Evolutionary conservation across 2,797 vertebrate species (phyloP).

Genomic region (Enteromius viviparus): DNA sequence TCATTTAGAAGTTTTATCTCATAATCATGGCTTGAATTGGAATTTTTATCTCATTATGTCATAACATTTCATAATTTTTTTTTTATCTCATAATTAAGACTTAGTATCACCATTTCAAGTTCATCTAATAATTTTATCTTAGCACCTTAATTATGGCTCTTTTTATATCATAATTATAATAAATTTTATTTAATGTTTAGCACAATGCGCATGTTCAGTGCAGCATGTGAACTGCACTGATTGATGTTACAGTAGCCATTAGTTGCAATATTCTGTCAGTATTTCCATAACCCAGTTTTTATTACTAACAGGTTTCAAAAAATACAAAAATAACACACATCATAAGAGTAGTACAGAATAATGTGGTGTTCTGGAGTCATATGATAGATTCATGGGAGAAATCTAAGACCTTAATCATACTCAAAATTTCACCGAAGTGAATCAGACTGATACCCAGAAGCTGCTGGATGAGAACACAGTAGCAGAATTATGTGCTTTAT

Average conservation of each 20-base stretch:
- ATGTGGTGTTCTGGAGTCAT: not conserved
- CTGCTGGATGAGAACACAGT: not conserved
- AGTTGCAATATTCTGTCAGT: not conserved
- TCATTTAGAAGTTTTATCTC: not conserved
- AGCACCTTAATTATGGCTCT: no score
- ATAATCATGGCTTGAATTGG: not conserved
- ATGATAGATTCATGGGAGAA: not conserved
- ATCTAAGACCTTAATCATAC: not conserved
- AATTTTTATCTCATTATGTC: not conserved
- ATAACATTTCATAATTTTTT: not conserved
- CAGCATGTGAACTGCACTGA: not conserved
- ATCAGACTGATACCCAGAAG: not conserved
- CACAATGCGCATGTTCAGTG: not conserved
- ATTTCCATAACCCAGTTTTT: not conserved
- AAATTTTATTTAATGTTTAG: not conserved
- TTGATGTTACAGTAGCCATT: not conserved
- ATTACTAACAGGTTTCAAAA: not conserved
- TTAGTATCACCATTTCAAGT: not conserved
- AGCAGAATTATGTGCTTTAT: not conserved
- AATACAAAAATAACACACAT: not conserved
- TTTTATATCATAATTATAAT: not conserved
- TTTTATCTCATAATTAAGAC: not conserved
- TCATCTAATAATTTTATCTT: not conserved
- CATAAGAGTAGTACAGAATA: not conserved
- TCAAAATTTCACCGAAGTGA: not conserved